Conservation (phyloP, 2,113 vertebrate genomes). For the Leucopsar rothschildi region DNA sequence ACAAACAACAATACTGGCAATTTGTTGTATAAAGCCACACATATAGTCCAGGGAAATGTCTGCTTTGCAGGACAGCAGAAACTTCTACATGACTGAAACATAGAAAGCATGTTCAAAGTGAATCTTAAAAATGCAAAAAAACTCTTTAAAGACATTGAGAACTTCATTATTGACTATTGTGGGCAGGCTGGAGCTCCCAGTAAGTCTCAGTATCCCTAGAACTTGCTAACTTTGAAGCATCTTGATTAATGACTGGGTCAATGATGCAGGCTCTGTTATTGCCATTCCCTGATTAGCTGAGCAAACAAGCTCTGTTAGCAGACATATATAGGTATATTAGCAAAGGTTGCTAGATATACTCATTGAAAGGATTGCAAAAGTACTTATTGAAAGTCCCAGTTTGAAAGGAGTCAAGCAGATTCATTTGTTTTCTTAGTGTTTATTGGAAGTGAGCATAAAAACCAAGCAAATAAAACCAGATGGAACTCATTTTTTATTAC, state of each 20-base stretch:
- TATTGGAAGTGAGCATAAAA: neutral
- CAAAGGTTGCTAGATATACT: neutral
- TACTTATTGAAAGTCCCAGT: neutral
- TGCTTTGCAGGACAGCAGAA: neutral
- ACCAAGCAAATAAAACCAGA: conserved; percentile 11
- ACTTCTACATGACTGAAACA: neutral
- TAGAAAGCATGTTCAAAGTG: neutral
- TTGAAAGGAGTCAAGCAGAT: neutral
- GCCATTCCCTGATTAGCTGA: neutral
- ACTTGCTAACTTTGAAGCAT: neutral
- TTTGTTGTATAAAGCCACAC: neutral
- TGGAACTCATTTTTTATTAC: neutral
- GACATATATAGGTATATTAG: neutral
- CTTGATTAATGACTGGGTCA: neutral
- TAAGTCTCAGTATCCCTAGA: neutral
- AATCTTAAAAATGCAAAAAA: neutral
- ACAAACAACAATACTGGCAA: neutral
- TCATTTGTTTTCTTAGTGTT: conserved; percentile 8
- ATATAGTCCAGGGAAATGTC: neutral
- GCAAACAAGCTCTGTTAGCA: conserved; percentile 1
- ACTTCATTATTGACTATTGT: neutral
- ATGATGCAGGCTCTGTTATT: neutral
- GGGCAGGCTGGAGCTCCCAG: neutral
- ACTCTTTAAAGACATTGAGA: neutral
- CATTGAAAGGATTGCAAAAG: neutral